Percentiles rank a stretch among this genome's conserved stretches.
Conservation (phyloP, 2,113 vertebrate genomes). For the Corvus hawaiiensis region DNA sequence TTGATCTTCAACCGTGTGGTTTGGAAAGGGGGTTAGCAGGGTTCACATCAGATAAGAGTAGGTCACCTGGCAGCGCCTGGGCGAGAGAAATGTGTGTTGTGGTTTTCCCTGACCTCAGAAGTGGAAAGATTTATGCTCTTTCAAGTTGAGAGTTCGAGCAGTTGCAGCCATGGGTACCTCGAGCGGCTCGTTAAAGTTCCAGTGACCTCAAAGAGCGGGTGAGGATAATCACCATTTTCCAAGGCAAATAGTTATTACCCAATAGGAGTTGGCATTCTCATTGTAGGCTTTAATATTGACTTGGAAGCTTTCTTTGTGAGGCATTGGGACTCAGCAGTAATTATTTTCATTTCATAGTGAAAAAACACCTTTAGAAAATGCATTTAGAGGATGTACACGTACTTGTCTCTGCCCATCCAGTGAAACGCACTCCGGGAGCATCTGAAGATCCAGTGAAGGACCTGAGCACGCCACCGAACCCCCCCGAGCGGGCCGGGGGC, state of each 20-base stretch:
- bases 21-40: neutral
- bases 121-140: neutral
- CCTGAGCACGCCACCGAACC: conserved; percentile 75
- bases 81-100: neutral
- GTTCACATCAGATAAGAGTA: neutral
- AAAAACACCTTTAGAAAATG: accelerated
- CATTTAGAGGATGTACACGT: accelerated
- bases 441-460: conserved; percentile 80
- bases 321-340: neutral
- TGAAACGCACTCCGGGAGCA: conserved; percentile 75
- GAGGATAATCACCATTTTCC: neutral
- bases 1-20: neutral
- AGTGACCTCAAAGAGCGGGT: neutral
- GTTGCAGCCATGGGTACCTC: neutral
- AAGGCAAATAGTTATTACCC: neutral
- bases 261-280: neutral
- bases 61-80: neutral
- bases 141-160: neutral
- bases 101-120: conserved; percentile 32
- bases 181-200: neutral
- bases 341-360: neutral
- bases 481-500: conserved; percentile 18
- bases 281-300: neutral
- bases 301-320: neutral
- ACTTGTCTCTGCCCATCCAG: conserved; percentile 11